Evolutionary conservation across 1,140 invertebrate genomes (phyloP), one percentile per base, ranked within the genome.

Genomic region (Pseudomyrmex gracilis): DNA sequence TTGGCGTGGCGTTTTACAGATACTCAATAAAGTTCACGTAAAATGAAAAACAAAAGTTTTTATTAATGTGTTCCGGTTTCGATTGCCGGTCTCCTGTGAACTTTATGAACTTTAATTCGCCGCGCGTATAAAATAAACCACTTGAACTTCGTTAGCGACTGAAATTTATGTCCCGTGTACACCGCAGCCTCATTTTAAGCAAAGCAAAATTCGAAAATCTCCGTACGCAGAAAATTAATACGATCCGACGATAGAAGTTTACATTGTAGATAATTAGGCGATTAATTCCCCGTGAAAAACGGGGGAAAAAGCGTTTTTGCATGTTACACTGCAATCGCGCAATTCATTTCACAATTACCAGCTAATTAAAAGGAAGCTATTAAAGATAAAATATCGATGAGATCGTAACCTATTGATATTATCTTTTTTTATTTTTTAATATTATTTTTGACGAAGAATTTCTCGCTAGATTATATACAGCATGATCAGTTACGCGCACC

Each of bases 401-500:
- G 43, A 9, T 17, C n/a, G 22, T 49, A 43, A 49, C 20, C 53
- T 24, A 15, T 80, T 20, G 5, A 12, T 17, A 78, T 68, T 78
- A 15, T 55, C 1, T 20, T 34, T 4, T 43, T 24, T 20, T 12
- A n/a, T 57, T 60, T 43, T 4, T 13, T 22, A 2, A 55, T 68
- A n/a, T 5, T 22, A 10, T 58, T 58, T 57, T 17, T 57, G 10
- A 15, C 34, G 12, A 24, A 2, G 47, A 15, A 70, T 47, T 68
- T 57, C 10, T 47, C 20, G 34, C 15, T 45, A 55, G 24, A 78
- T 68, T 67, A 47, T 15, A 53, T 55, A 55, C 51, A 22, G 85
- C 58, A 67, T 86, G 82, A 88, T 90, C 66, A 53, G 66, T 83
- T 85, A 57, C 47, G 49, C 83, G 60, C 89, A 68, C 60, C 91